Conservation (phyloP, 2,797 vertebrate genomes). For the Coilia nasus region DNA sequence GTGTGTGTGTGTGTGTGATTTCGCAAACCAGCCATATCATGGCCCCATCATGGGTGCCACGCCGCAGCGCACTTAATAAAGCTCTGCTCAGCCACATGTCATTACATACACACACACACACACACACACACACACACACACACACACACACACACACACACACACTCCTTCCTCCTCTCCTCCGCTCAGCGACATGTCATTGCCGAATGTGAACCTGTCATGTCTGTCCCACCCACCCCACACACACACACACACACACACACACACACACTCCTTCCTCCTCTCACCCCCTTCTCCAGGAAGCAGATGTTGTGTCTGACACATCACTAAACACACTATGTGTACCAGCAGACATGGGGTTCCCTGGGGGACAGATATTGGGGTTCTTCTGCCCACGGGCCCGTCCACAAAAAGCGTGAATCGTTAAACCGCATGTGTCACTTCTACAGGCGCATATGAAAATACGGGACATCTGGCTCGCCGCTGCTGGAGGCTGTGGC, state of each 20-base stretch:
- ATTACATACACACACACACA: no score
- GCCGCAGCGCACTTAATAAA: constrained; percentile 58
- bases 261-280: no score
- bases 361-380: neutral
- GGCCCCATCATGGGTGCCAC: no score
- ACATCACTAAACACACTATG: constrained; percentile 63
- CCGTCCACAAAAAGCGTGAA: neutral
- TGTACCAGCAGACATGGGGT: no score
- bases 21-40: no score
- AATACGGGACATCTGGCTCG: neutral
- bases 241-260: no score
- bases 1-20: no score
- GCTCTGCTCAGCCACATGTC: constrained; percentile 64
- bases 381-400: neutral
- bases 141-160: no score
- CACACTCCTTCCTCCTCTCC: no score
- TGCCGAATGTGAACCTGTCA: constrained; percentile 62
- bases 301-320: constrained; percentile 68
- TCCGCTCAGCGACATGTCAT: no score
- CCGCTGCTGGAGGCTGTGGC: no score
- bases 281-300: constrained; percentile 24
- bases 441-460: neutral
- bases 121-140: no score
- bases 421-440: neutral
- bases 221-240: neutral